phyloP scores from a whole-genome alignment of 2,888 invertebrate species.

The Oasisia sp. region DNA sequence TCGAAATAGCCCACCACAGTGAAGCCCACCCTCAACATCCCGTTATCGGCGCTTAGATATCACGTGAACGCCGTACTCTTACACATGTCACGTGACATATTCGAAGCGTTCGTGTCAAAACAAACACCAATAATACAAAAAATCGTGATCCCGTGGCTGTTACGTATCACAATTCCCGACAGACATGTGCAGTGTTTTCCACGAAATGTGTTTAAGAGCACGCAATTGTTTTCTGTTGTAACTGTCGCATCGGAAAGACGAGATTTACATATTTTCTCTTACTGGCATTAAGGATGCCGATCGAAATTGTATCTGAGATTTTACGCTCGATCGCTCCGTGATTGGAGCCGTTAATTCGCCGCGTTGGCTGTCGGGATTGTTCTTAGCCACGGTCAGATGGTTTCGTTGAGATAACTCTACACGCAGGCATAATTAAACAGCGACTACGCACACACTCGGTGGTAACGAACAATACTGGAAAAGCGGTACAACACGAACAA shows the following conservation, averaged over 20 bases:
- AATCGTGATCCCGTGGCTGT: background rate
- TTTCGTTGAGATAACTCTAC: conserved; percentile 13
- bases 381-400: conserved; percentile 8
- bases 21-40: conserved; percentile 1
- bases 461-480: conserved; percentile 17
- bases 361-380: background rate
- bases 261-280: background rate
- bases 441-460: background rate
- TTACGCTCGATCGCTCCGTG: background rate
- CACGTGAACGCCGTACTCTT: background rate
- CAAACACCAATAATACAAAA: background rate
- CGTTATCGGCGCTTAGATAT: background rate
- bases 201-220: background rate
- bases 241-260: background rate
- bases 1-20: background rate
- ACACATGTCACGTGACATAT: background rate
- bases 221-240: background rate
- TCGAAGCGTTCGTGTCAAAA: background rate
- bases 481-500: background rate
- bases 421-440: background rate
- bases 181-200: background rate
- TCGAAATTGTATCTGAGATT: background rate
- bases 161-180: background rate
- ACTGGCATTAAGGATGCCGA: background rate
- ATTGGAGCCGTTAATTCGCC: conserved; percentile 2